Percentiles rank a stretch among this genome's conserved stretches.
Evolutionary conservation across 2,797 vertebrate genomes (phyloP).

Genomic region (Sus cebifrons): DNA sequence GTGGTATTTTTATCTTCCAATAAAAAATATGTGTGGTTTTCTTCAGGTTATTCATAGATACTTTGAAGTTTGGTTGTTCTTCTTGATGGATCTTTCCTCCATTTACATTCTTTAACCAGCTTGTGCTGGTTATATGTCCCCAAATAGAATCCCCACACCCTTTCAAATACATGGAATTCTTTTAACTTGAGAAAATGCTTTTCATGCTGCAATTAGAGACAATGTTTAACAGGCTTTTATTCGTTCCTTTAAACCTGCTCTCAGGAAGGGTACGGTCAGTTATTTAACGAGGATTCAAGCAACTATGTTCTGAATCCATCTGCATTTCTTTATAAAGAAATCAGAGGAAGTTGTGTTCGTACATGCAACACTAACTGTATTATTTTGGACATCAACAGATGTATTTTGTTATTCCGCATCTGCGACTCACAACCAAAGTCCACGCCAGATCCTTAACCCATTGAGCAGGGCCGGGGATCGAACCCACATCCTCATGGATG

Average conservation of each 20-base stretch:
- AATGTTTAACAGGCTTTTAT: slow-evolving; percentile 77
- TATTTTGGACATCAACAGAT: background rate
- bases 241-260: slow-evolving; percentile 31
- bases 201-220: slow-evolving; percentile 66
- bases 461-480: too few relatives aligned
- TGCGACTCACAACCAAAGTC: too few relatives aligned
- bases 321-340: slow-evolving; percentile 5
- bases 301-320: background rate
- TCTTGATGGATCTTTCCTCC: background rate
- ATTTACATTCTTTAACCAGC: background rate
- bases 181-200: slow-evolving; percentile 62
- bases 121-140: background rate
- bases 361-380: background rate
- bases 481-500: too few relatives aligned
- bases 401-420: too few relatives aligned
- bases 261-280: background rate
- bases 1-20: background rate
- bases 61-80: background rate
- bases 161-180: slow-evolving; percentile 74
- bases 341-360: background rate
- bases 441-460: too few relatives aligned
- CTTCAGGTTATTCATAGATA: background rate
- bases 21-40: background rate
- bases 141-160: slow-evolving; percentile 48
- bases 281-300: background rate